Percentiles rank a stretch among this genome's conserved stretches.
Evolutionary conservation across 2,113 vertebrate genomes (phyloP).

Genomic region (Leptocoma aspasia): DNA sequence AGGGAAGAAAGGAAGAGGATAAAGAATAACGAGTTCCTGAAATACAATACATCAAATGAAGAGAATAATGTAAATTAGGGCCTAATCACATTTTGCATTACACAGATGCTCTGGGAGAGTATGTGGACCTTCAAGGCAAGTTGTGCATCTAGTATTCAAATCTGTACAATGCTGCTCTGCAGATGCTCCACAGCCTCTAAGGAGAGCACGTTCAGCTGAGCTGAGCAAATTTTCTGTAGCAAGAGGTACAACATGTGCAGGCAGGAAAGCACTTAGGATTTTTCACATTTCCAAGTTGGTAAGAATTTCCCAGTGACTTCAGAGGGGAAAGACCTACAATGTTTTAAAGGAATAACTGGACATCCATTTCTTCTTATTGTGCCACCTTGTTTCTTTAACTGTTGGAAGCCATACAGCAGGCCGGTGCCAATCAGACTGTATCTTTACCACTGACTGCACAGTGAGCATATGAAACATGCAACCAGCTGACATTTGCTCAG

Average conservation of each 20-base stretch:
- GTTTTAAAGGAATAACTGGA: not conserved
- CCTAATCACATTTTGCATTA: not conserved
- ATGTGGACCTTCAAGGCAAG: not conserved
- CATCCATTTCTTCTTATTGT: fast-evolving
- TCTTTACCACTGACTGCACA: not conserved
- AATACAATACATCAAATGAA: not conserved
- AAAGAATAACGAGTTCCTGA: not conserved
- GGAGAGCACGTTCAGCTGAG: not conserved
- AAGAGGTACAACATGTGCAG: not conserved
- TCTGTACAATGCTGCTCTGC: not conserved
- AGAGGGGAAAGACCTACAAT: not conserved
- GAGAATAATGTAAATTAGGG: not conserved
- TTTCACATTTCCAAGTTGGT: not conserved
- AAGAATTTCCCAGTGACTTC: not conserved
- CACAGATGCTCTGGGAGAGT: not conserved
- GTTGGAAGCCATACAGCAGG: not conserved
- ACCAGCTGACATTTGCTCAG: not conserved
- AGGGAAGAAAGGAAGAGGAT: not conserved
- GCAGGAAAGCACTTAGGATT: not conserved
- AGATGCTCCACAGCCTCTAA: not conserved
- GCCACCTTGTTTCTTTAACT: not conserved
- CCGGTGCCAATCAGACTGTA: not conserved
- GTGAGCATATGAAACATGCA: not conserved
- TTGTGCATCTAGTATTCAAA: not conserved
- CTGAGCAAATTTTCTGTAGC: not conserved